Evolutionary conservation across 2,797 vertebrate species (phyloP).

Genomic region (Lerista edwardsae): DNA sequence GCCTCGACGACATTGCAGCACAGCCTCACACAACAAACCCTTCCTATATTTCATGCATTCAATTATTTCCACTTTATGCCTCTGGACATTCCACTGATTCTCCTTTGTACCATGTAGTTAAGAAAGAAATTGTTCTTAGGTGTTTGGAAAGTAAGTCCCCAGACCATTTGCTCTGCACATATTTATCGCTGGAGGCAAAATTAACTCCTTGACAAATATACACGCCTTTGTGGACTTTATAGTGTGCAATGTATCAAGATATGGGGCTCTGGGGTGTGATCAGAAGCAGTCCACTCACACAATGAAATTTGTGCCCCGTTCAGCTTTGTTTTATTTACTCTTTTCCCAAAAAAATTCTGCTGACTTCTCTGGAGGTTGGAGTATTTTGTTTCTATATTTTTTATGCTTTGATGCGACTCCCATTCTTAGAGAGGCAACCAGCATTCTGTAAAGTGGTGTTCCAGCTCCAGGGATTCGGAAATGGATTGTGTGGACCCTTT

Average conservation of each 20-base stretch:
- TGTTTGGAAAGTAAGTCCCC: constrained; percentile 43
- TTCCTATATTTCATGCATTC: constrained; percentile 13
- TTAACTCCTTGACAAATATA: constrained; percentile 36
- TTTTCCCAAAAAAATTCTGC: not conserved
- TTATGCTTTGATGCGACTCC: not conserved
- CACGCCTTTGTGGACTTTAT: not conserved
- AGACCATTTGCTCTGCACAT: not conserved
- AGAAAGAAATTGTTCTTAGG: constrained; percentile 22
- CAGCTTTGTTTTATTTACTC: not conserved
- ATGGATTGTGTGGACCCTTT: not conserved
- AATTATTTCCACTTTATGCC: constrained; percentile 20
- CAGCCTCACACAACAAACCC: not conserved
- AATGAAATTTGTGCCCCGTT: not conserved
- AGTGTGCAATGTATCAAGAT: not conserved
- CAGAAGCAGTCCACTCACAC: not conserved
- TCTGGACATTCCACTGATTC: constrained; percentile 42
- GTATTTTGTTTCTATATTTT: not conserved
- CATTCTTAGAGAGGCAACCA: not conserved
- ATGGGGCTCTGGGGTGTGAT: not conserved
- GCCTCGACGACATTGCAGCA: not conserved
- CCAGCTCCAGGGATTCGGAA: not conserved
- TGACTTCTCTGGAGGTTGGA: not conserved
- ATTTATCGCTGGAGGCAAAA: constrained; percentile 42
- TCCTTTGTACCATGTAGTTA: not conserved
- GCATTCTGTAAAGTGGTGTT: not conserved